Base-by-base conservation (phyloP, 2,888 invertebrate genomes). In the Caenorhabditis angaria region DNA sequence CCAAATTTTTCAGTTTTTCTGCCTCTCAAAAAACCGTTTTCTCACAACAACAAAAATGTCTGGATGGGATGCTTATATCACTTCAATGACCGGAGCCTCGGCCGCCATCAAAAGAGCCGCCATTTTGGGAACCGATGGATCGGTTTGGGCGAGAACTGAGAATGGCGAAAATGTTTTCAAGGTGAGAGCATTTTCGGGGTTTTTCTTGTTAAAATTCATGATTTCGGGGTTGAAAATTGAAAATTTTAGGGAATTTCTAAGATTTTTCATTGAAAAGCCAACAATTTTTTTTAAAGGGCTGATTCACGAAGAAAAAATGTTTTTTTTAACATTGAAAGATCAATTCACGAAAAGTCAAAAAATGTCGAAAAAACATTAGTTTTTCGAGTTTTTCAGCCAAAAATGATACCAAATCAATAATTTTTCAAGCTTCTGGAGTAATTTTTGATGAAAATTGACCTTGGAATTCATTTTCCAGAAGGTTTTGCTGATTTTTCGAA, bases 1-100 rank as follows among this genome's bases (percentile, higher is more conserved):
- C 10, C 32, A 32, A 10, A 32, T 32, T 32, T 10, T 32, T 32
- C 6, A 4, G 4, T n/a, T 48, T 48, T 18, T 48, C 10, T 20
- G 20, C n/a, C 20, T 48, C 4, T 48, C 20, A 48, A 18, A n/a
- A 48, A 18, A 4, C 14, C n/a, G 8, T 48, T 10, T 48, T 48
- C 22, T 10, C n/a, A 41, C 41, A 41, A 41, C 3, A 41, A 41
- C 41, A 18, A 10, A 32, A 32, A 84, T 85, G 85, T 80, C 84
- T 61, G 85, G 85, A 67, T 86, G 86, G 86, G 68, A 80, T 61
- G 85, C 85, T 32, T 86, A 86, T 77, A 83, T 86, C 59, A 67
- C 62, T 57, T 78, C 63, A 25, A 74, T 85, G 69, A 71, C 77
- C 61, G 78, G 51, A 24, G 53, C 70, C 32, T 65, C 76, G n/a